Conservation (phyloP, 2,888 invertebrate species). For the Athalia circularis region DNA sequence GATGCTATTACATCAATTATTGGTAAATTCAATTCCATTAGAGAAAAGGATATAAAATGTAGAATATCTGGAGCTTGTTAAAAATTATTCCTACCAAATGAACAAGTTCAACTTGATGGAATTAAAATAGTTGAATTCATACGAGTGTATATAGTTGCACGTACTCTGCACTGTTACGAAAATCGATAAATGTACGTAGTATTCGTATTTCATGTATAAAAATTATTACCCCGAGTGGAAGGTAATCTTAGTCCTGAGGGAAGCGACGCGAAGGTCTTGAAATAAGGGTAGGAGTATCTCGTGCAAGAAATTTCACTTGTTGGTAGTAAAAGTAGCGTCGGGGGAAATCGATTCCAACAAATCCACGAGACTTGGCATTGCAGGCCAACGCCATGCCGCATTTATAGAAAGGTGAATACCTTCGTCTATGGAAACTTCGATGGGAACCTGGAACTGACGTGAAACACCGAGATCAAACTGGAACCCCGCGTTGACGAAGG, state of each 20-base stretch:
- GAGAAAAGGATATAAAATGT: too few species aligned
- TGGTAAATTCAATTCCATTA: too few species aligned
- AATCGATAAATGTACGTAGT: too few species aligned
- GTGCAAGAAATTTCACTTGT: slow-evolving; percentile 26
- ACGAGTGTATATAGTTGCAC: too few species aligned
- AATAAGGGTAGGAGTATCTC: neutral
- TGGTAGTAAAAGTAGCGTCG: slow-evolving; percentile 24
- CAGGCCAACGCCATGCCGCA: neutral
- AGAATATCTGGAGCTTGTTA: too few species aligned
- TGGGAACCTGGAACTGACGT: slow-evolving; percentile 16
- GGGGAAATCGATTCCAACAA: slow-evolving; percentile 22
- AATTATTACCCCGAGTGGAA: slow-evolving; percentile 1
- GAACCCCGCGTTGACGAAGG: slow-evolving; percentile 1
- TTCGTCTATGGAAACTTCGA: neutral
- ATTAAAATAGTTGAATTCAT: too few species aligned
- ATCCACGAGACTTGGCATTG: neutral
- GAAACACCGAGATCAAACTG: slow-evolving; percentile 16
- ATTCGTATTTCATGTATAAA: neutral
- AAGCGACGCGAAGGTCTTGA: neutral
- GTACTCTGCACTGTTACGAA: too few species aligned
- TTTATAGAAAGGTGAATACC: too few species aligned
- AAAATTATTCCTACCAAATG: too few species aligned
- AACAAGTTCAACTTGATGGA: too few species aligned
- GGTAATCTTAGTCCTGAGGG: slow-evolving; percentile 13
- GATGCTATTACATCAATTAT: too few species aligned